Percentiles rank a stretch among this genome's conserved stretches.
Conservation (phyloP, 1,140 invertebrate species). For the Calephelis virginiensis region DNA sequence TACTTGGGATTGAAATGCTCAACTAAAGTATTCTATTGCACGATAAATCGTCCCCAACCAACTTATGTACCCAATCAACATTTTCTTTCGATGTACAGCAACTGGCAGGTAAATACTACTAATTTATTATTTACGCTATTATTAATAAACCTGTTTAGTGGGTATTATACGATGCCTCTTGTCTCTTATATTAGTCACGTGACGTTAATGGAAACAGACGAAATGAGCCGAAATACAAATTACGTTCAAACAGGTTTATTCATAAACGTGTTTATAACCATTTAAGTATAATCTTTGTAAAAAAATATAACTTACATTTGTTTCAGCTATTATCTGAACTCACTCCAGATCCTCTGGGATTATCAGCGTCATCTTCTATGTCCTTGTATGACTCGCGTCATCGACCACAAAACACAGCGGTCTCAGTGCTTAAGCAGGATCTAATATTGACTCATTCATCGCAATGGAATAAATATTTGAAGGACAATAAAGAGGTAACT, state of each 20-base stretch:
- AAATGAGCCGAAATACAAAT: too few relatives aligned
- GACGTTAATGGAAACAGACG: too few relatives aligned
- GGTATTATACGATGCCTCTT: too few relatives aligned
- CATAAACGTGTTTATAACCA: too few relatives aligned
- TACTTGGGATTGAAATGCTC: constrained; percentile 94
- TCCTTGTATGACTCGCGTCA: constrained; percentile 88
- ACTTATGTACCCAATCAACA: constrained; percentile 95
- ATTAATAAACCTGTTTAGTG: too few relatives aligned
- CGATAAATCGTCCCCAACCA: constrained; percentile 94
- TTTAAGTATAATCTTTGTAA: background rate
- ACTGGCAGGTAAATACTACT: constrained; percentile 87
- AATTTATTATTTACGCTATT: background rate
- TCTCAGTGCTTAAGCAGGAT: constrained; percentile 81
- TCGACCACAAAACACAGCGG: constrained; percentile 77
- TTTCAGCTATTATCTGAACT: constrained; percentile 84
- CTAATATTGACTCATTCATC: constrained; percentile 87
- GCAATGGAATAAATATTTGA: constrained; percentile 74
- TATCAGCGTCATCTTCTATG: constrained; percentile 84
- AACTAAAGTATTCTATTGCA: constrained; percentile 94
- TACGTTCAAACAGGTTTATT: too few relatives aligned
- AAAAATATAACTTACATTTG: constrained; percentile 29
- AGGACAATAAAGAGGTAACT: constrained; percentile 72
- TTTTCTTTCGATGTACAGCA: constrained; percentile 98
- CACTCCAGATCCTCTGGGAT: constrained; percentile 84
- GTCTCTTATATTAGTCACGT: background rate